These are phyloP conservation scores for Elephantulus edwardii DNA, from an alignment of 2,113 vertebrate genomes.

Conservation along the genomic window DNA sequence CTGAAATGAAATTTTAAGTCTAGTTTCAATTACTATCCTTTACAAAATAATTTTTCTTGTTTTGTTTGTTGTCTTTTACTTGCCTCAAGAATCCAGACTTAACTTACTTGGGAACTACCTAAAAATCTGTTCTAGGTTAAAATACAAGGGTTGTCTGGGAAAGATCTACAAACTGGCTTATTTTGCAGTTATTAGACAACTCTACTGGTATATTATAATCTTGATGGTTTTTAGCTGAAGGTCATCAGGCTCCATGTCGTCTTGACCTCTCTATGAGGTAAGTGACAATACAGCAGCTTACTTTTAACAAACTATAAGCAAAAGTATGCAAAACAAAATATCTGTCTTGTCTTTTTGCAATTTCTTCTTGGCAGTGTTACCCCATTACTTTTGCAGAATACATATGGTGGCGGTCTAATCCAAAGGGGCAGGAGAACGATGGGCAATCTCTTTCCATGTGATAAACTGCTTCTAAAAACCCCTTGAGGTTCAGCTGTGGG, in stretches of 20 bases:
- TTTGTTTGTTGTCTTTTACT: neutral
- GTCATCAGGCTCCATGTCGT: neutral
- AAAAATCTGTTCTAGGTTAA: neutral
- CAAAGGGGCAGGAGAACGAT: too few species aligned
- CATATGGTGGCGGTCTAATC: too few species aligned
- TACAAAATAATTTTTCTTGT: neutral
- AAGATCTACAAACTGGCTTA: too few species aligned
- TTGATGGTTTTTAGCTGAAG: neutral
- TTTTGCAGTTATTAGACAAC: too few species aligned
- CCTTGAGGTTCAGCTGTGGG: too few species aligned
- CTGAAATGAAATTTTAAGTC: slow-evolving; percentile 39
- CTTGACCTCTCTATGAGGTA: neutral
- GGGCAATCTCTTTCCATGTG: too few species aligned
- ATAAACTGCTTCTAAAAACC: too few species aligned
- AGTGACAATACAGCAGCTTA: neutral
- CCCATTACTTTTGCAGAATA: neutral
- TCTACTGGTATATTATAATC: neutral
- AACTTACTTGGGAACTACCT: neutral
- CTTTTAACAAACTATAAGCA: neutral
- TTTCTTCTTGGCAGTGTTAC: neutral
- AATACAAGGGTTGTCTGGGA: neutral
- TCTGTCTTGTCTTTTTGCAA: neutral
- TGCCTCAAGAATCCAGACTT: neutral
- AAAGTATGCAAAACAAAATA: neutral
- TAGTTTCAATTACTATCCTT: neutral